Percentiles rank a stretch among this genome's conserved stretches.
phyloP scores from a whole-genome alignment of 2,797 vertebrate species.

The Coluber constrictor region DNA sequence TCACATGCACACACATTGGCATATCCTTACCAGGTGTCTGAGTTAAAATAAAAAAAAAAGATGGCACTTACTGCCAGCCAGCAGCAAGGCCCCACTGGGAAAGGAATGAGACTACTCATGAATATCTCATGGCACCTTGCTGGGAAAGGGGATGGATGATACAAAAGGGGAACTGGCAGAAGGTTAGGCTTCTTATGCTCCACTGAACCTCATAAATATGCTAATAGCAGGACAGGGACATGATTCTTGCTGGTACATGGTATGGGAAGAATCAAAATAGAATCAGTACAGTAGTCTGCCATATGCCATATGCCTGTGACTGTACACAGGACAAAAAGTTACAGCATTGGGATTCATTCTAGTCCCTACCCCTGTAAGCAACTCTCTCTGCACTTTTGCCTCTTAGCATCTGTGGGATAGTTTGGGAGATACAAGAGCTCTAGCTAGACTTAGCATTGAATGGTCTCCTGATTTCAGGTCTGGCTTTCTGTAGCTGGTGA shows the following conservation, averaged over 20 bases:
- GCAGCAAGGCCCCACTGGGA: conserved; percentile 19
- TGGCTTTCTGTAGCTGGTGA: not conserved
- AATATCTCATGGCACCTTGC: conserved; percentile 41
- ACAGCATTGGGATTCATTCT: not conserved
- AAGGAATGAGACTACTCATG: conserved; percentile 24
- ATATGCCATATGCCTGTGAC: not conserved
- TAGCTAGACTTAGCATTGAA: not conserved
- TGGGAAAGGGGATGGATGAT: conserved; percentile 20
- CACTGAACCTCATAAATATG: conserved; percentile 33
- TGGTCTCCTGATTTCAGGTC: not conserved
- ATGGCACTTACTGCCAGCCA: conserved; percentile 19
- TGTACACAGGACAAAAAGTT: not conserved
- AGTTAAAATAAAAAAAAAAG: not conserved
- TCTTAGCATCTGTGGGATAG: not conserved
- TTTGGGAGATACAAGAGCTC: not conserved
- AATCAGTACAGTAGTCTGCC: not conserved
- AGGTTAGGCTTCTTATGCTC: conserved; percentile 22
- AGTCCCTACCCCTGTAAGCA: not conserved
- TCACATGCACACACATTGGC: conserved; percentile 4
- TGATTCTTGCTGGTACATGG: conserved; percentile 1
- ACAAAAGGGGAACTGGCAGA: conserved; percentile 23
- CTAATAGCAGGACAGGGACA: conserved; percentile 15
- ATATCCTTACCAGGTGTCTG: conserved; percentile 8
- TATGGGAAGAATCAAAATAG: conserved; percentile 10
- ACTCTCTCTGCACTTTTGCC: not conserved